Conservation (phyloP, 2,797 vertebrate genomes). For the Molossus alvarezi region DNA sequence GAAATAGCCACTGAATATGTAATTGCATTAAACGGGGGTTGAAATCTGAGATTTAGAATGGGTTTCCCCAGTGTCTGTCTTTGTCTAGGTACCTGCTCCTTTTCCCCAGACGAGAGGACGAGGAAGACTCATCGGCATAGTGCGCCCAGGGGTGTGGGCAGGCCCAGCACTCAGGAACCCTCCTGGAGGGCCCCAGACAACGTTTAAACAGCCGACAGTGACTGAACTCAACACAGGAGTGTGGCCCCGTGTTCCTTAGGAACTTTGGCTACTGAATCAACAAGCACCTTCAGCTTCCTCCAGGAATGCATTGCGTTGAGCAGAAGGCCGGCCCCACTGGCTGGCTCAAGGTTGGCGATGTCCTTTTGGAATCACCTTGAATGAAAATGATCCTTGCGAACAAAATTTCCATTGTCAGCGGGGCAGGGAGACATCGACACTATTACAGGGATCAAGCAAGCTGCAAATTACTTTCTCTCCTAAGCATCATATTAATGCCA, state of each 20-base stretch:
- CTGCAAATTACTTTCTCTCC: conserved; percentile 62
- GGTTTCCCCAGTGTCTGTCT: conserved; percentile 33
- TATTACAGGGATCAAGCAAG: conserved; percentile 56
- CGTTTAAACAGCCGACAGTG: neutral
- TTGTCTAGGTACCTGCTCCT: neutral
- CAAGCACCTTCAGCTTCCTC: neutral
- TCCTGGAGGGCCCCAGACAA: neutral
- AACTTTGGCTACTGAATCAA: neutral
- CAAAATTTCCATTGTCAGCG: conserved; percentile 50
- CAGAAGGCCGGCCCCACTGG: neutral
- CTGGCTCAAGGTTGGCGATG: neutral
- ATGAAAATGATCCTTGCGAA: conserved; percentile 56
- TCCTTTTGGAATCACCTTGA: neutral
- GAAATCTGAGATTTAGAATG: conserved; percentile 50
- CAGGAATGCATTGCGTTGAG: conserved; percentile 37
- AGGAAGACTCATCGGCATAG: neutral
- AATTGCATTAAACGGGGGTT: conserved; percentile 56
- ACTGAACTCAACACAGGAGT: neutral
- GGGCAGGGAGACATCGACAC: conserved; percentile 26
- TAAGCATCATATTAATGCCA: conserved; percentile 38
- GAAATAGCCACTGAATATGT: conserved; percentile 48
- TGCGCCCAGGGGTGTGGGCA: neutral
- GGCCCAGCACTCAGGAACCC: neutral
- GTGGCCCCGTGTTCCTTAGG: conserved; percentile 48
- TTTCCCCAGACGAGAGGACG: neutral